A percentile compares a stretch with the other conserved stretches of the same genome.
phyloP scores from a whole-genome alignment of 2,888 invertebrate species.

The Sinhomidia bicolor region DNA sequence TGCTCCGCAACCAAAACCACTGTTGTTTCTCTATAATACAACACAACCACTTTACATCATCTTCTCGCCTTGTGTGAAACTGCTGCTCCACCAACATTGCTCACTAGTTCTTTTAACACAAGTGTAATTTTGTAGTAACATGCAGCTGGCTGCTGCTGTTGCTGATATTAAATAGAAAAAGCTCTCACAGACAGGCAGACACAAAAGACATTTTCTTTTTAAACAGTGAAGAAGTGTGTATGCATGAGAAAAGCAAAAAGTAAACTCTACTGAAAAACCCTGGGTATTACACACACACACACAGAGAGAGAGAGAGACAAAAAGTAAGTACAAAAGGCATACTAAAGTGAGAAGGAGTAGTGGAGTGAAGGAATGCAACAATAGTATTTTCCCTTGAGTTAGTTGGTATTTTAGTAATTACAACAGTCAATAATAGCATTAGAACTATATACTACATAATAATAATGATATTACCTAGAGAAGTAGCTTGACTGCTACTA shows the following conservation, averaged over 20 bases:
- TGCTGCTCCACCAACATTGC: conserved; percentile 12
- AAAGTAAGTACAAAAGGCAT: conserved; percentile 41
- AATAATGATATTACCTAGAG: background rate
- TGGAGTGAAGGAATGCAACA: background rate
- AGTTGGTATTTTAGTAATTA: conserved; percentile 45
- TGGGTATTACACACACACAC: background rate
- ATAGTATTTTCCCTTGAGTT: background rate
- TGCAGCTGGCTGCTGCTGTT: background rate
- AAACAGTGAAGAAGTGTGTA: background rate
- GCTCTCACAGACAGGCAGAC: conserved; percentile 15
- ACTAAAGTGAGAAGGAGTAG: background rate
- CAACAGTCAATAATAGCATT: conserved; percentile 46
- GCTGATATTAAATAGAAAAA: conserved; percentile 46
- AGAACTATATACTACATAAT: conserved; percentile 21
- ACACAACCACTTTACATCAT: conserved; percentile 66
- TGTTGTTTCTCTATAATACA: conserved; percentile 20
- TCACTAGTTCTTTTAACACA: background rate
- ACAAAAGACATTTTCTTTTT: conserved; percentile 11
- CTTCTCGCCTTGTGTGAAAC: background rate
- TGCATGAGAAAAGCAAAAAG: conserved; percentile 1
- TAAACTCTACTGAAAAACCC: background rate
- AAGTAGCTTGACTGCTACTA: background rate
- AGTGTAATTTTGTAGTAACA: background rate
- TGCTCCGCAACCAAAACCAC: conserved; percentile 47
- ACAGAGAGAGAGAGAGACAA: background rate